Percentiles rank a stretch among this genome's conserved stretches.
Evolutionary conservation across 2,888 invertebrate genomes (phyloP).

Genomic region (Sceliomorpha sp.): DNA sequence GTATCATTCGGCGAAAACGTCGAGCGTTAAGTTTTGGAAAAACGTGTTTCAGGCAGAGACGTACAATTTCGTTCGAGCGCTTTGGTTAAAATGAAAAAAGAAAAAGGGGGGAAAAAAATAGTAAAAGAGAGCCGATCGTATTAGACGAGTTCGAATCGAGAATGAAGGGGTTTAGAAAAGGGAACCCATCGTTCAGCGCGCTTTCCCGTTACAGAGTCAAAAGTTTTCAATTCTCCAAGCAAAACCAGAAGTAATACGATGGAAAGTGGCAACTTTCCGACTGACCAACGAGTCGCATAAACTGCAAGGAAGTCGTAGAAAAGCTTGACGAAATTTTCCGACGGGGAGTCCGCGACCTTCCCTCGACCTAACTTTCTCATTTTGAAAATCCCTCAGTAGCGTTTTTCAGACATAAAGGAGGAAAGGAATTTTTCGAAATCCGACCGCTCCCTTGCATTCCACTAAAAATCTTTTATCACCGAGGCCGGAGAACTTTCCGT

Average conservation of each 20-base stretch:
- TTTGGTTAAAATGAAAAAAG: too few species aligned
- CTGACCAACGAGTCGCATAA: slow-evolving; percentile 34
- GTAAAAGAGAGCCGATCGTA: not conserved
- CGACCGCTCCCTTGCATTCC: too few species aligned
- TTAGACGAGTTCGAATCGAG: slow-evolving; percentile 18
- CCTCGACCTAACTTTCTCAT: not conserved
- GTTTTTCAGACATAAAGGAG: slow-evolving; percentile 13
- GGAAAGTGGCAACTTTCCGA: slow-evolving; percentile 33
- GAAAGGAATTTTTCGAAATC: too few species aligned
- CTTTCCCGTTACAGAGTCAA: slow-evolving; percentile 6
- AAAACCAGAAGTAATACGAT: slow-evolving; percentile 20
- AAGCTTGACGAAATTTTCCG: slow-evolving; percentile 42
- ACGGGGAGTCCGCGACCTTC: not conserved
- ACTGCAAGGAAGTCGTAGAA: slow-evolving; percentile 49
- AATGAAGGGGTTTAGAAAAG: slow-evolving; percentile 30
- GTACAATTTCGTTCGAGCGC: too few species aligned
- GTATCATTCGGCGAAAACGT: too few species aligned
- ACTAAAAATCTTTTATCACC: too few species aligned
- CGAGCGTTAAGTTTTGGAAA: too few species aligned
- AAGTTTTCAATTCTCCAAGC: slow-evolving; percentile 32
- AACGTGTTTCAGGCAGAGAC: too few species aligned
- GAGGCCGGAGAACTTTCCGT: too few species aligned
- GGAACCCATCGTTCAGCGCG: slow-evolving; percentile 27
- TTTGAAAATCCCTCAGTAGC: slow-evolving; percentile 28
- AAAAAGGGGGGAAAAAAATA: too few species aligned